Evolutionary conservation across 1,140 invertebrate species (phyloP).

Genomic region (Temnothorax nylanderi): DNA sequence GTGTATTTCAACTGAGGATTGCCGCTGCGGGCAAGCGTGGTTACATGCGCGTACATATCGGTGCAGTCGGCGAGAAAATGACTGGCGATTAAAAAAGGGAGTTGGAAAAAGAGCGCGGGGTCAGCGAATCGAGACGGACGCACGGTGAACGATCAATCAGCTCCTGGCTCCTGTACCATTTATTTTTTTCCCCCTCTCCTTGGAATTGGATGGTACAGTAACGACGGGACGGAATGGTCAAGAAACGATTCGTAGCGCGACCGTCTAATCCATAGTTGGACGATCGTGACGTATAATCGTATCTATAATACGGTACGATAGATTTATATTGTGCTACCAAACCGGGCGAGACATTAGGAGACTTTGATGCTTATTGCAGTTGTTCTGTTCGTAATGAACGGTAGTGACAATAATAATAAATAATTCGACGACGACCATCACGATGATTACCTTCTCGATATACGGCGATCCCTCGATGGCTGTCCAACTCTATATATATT

Average conservation of each 20-base stretch:
- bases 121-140: not conserved
- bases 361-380: slow-evolving; percentile 31
- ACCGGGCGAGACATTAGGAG: not conserved
- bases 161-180: slow-evolving; percentile 59
- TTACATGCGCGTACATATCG: slow-evolving; percentile 57
- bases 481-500: slow-evolving; percentile 48
- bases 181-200: slow-evolving; percentile 61
- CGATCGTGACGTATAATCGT: not conserved
- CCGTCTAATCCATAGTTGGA: not conserved
- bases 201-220: slow-evolving; percentile 12
- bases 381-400: slow-evolving; percentile 6
- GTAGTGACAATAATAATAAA: slow-evolving; percentile 53
- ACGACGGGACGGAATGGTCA: not conserved
- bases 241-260: slow-evolving; percentile 14
- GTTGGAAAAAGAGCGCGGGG: slow-evolving; percentile 34
- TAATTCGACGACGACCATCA: slow-evolving; percentile 21
- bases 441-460: slow-evolving; percentile 3
- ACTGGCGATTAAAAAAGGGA: slow-evolving; percentile 65
- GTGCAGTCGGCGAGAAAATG: slow-evolving; percentile 68
- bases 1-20: slow-evolving; percentile 67
- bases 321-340: slow-evolving; percentile 8
- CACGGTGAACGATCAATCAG: slow-evolving; percentile 71
- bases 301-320: not conserved
- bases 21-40: slow-evolving; percentile 41
- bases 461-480: not conserved